Conservation (phyloP, 2,888 invertebrate genomes). For the Chymomyza fuscimana region DNA sequence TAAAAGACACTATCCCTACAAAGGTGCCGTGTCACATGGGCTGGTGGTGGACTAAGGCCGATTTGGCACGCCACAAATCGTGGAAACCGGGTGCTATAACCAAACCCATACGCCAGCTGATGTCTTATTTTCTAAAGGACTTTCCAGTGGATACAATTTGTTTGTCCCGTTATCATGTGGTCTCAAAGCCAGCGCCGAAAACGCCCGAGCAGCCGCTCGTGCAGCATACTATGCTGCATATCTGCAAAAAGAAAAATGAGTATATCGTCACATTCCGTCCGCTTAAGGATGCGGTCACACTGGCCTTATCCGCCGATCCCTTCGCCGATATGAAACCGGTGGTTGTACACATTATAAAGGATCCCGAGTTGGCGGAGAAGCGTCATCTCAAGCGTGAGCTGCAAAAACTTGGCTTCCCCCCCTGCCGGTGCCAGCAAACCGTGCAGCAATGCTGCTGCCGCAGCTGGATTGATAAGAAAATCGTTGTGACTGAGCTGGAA, state of each 20-base stretch:
- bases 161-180: conserved; percentile 68
- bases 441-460: conserved; percentile 77
- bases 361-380: conserved; percentile 80
- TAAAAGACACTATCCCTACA: conserved; percentile 76
- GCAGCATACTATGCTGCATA: conserved; percentile 83
- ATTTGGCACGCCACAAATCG: conserved; percentile 59
- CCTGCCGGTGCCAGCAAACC: conserved; percentile 81
- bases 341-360: conserved; percentile 84
- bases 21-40: conserved; percentile 84
- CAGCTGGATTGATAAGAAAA: conserved; percentile 79
- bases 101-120: conserved; percentile 75
- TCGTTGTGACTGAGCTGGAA: conserved; percentile 80
- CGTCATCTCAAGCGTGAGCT: conserved; percentile 82
- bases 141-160: conserved; percentile 75
- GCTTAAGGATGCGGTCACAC: conserved; percentile 82
- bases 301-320: conserved; percentile 83
- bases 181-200: conserved; percentile 43
- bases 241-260: conserved; percentile 84
- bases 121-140: conserved; percentile 77
- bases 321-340: conserved; percentile 86
- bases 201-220: conserved; percentile 75
- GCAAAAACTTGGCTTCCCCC: conserved; percentile 81
- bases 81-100: conserved; percentile 78
- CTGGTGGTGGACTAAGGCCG: conserved; percentile 83
- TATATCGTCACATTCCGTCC: conserved; percentile 86